phyloP scores from a whole-genome alignment of 2,888 invertebrate genomes.

The Miltochrista miniata region DNA sequence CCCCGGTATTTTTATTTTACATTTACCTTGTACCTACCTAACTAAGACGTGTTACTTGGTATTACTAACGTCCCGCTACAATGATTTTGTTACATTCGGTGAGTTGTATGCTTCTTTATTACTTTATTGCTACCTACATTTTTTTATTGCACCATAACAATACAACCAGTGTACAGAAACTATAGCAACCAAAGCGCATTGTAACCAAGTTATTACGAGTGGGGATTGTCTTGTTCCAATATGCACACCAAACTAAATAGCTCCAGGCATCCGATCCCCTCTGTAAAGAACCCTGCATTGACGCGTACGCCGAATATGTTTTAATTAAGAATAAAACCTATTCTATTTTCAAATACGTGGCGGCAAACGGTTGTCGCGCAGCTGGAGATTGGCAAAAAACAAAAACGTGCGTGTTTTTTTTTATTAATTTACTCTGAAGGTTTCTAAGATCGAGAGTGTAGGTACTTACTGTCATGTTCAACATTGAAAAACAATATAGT shows the following conservation, averaged over 20 bases:
- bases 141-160: background rate
- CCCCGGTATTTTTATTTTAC: too few relatives aligned
- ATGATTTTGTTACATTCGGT: too few relatives aligned
- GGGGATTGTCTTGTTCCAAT: slow-evolving; percentile 75
- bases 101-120: too few relatives aligned
- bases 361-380: slow-evolving; percentile 50
- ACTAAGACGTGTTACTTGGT: too few relatives aligned
- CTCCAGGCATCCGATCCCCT: slow-evolving; percentile 62
- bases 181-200: slow-evolving; percentile 17
- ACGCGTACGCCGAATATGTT: slow-evolving; percentile 72
- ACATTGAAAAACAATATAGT: too few relatives aligned
- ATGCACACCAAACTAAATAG: slow-evolving; percentile 73
- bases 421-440: background rate
- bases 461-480: too few relatives aligned
- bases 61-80: too few relatives aligned
- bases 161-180: slow-evolving; percentile 16
- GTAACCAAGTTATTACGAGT: slow-evolving; percentile 56
- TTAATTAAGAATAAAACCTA: slow-evolving; percentile 71
- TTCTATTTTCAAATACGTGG: slow-evolving; percentile 50
- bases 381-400: slow-evolving; percentile 40
- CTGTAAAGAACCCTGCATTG: slow-evolving; percentile 54
- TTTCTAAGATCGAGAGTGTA: too few relatives aligned
- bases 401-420: slow-evolving; percentile 19
- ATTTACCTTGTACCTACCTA: too few relatives aligned
- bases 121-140: too few relatives aligned